A percentile compares a stretch with the other conserved stretches of the same genome.
Conservation (phyloP, 2,888 invertebrate species). For the Cantharis flavilabris region DNA sequence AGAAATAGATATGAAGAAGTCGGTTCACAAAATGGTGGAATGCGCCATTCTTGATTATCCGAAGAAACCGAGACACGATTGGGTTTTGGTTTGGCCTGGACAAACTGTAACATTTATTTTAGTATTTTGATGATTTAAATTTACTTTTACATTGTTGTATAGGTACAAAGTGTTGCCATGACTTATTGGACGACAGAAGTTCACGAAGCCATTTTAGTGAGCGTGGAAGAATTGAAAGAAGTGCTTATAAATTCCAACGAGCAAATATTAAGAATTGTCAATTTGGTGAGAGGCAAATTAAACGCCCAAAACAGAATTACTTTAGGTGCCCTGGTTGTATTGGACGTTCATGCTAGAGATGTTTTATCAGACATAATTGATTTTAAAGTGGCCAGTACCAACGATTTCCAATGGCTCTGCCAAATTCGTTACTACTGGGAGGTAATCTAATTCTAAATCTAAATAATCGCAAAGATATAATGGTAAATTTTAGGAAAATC, state of each 20-base stretch:
- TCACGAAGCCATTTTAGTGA: slow-evolving; percentile 73
- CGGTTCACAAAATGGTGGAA: slow-evolving; percentile 75
- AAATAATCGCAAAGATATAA: too few species aligned
- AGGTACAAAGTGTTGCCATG: slow-evolving; percentile 80
- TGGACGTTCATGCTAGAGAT: slow-evolving; percentile 93
- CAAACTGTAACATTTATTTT: slow-evolving; percentile 66
- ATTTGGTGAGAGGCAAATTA: slow-evolving; percentile 84
- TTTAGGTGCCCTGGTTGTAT: slow-evolving; percentile 86
- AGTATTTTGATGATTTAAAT: background rate
- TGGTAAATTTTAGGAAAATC: slow-evolving; percentile 52
- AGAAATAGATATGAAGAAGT: slow-evolving; percentile 85
- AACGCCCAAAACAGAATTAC: slow-evolving; percentile 87
- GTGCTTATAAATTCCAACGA: slow-evolving; percentile 74
- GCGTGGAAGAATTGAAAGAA: slow-evolving; percentile 59
- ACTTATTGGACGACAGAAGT: slow-evolving; percentile 91
- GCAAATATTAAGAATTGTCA: slow-evolving; percentile 83
- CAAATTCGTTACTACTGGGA: slow-evolving; percentile 88
- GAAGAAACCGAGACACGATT: slow-evolving; percentile 66
- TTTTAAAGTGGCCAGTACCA: slow-evolving; percentile 67
- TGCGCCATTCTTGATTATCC: slow-evolving; percentile 75
- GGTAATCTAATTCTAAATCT: slow-evolving; percentile 56
- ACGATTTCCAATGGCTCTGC: slow-evolving; percentile 90
- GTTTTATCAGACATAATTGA: slow-evolving; percentile 73
- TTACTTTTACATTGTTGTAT: slow-evolving; percentile 14
- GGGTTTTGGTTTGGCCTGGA: slow-evolving; percentile 93